phyloP scores from a whole-genome alignment of 2,888 invertebrate species.

The Trissolcus japonicus region DNA sequence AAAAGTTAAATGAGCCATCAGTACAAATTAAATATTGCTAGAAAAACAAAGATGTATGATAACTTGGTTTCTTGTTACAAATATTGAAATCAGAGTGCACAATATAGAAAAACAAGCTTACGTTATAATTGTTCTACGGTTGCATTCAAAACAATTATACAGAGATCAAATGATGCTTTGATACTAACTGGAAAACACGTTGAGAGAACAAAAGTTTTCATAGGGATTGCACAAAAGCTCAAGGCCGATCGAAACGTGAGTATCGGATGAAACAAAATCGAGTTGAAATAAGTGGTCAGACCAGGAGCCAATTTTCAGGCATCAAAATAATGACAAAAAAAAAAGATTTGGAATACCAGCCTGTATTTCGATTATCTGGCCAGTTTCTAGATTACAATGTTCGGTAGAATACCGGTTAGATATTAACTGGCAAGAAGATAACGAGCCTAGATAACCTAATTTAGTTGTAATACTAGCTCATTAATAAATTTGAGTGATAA shows the following conservation, averaged over 20 bases:
- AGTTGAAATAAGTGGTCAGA: slow-evolving; percentile 28
- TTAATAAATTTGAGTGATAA: slow-evolving; percentile 46
- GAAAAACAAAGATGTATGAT: slow-evolving; percentile 1
- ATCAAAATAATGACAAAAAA: slow-evolving; percentile 27
- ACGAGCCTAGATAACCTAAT: slow-evolving; percentile 37
- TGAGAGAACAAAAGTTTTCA: slow-evolving; percentile 27
- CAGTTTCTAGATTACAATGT: too few species aligned
- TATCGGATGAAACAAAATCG: slow-evolving; percentile 42
- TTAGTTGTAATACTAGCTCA: slow-evolving; percentile 42
- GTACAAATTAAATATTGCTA: slow-evolving; percentile 18
- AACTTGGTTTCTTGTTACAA: slow-evolving; percentile 23
- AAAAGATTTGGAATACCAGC: slow-evolving; percentile 3
- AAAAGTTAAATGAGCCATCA: too few species aligned
- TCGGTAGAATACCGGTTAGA: neutral
- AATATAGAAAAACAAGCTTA: slow-evolving; percentile 13
- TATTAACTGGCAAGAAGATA: slow-evolving; percentile 28
- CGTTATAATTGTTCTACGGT: slow-evolving; percentile 21
- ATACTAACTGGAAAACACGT: slow-evolving; percentile 17
- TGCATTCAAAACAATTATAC: slow-evolving; percentile 13
- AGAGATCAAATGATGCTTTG: slow-evolving; percentile 19
- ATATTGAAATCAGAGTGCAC: slow-evolving; percentile 15
- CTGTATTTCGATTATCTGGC: too few species aligned
- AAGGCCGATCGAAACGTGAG: slow-evolving; percentile 32
- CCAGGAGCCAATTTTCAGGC: slow-evolving; percentile 26
- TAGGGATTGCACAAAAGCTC: slow-evolving; percentile 25